Evolutionary conservation across 2,888 invertebrate genomes (phyloP).

Genomic region (Pollenia amentaria): DNA sequence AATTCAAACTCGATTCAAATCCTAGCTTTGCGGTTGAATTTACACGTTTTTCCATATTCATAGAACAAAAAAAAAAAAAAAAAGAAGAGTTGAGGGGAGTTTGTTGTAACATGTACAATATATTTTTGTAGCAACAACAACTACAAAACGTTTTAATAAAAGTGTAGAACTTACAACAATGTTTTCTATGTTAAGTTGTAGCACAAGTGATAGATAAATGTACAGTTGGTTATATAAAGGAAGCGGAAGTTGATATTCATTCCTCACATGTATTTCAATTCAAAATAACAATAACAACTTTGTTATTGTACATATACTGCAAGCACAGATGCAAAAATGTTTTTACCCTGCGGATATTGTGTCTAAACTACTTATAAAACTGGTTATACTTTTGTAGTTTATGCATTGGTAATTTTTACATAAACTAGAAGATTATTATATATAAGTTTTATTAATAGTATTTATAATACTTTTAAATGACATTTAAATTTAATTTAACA

Average conservation of each 20-base stretch:
- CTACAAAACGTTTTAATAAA: not conserved
- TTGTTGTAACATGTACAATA: not conserved
- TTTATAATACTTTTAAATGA: too few relatives aligned
- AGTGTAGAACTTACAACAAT: not conserved
- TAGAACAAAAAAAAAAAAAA: not conserved
- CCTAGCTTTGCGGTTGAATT: constrained; percentile 22
- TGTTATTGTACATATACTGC: constrained; percentile 3
- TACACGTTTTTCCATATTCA: constrained; percentile 29
- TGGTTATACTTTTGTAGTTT: too few relatives aligned
- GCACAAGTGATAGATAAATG: constrained; percentile 19
- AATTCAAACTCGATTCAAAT: not conserved
- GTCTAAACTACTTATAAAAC: too few relatives aligned
- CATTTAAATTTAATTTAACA: too few relatives aligned
- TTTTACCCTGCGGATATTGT: too few relatives aligned
- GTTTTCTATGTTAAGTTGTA: not conserved
- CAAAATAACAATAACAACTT: constrained; percentile 29
- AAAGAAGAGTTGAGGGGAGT: not conserved
- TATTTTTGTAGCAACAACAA: not conserved
- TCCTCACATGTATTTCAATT: constrained; percentile 55
- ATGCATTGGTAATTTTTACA: too few relatives aligned
- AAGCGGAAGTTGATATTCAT: constrained; percentile 64
- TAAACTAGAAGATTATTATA: too few relatives aligned
- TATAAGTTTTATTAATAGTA: too few relatives aligned
- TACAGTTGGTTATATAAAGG: constrained; percentile 21
- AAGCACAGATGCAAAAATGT: not conserved